These are phyloP conservation scores for Spilogale gracilis DNA, from an alignment of 2,113 vertebrate genomes.

Conservation along the genomic window DNA sequence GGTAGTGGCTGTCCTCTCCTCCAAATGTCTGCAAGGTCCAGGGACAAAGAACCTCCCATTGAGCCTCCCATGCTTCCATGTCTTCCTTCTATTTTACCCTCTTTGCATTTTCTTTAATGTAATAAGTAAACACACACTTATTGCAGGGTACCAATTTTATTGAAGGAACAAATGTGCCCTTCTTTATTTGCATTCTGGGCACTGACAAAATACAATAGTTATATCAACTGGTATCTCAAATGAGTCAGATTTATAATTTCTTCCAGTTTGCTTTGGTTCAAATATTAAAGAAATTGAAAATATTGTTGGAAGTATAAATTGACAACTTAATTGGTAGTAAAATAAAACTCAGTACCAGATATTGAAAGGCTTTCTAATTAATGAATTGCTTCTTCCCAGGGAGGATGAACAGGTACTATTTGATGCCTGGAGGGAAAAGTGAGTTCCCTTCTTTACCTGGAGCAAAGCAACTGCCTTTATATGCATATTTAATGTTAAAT, in stretches of 20 bases:
- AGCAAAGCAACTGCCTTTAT: not conserved
- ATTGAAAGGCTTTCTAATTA: not conserved
- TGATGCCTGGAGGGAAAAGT: not conserved
- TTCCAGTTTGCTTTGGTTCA: not conserved
- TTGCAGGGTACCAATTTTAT: not conserved
- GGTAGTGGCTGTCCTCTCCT: not conserved
- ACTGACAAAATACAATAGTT: slow-evolving; percentile 13
- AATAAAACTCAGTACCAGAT: not conserved
- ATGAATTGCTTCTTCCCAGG: not conserved
- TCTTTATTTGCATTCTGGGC: not conserved
- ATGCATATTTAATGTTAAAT: not conserved
- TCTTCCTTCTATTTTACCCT: not conserved
- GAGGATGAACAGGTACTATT: not conserved
- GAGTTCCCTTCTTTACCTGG: not conserved
- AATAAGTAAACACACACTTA: not conserved
- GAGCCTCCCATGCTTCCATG: not conserved
- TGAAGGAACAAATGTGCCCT: not conserved
- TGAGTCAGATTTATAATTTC: slow-evolving; percentile 26
- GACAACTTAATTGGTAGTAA: not conserved
- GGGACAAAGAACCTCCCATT: too few relatives aligned
- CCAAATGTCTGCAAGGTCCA: not conserved
- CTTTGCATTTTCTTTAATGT: not conserved
- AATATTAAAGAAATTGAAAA: slow-evolving; percentile 37
- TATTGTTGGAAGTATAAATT: not conserved
- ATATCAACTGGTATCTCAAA: not conserved